Evolutionary conservation across 2,888 invertebrate species (phyloP).

Genomic region (Zelleria hepariella): DNA sequence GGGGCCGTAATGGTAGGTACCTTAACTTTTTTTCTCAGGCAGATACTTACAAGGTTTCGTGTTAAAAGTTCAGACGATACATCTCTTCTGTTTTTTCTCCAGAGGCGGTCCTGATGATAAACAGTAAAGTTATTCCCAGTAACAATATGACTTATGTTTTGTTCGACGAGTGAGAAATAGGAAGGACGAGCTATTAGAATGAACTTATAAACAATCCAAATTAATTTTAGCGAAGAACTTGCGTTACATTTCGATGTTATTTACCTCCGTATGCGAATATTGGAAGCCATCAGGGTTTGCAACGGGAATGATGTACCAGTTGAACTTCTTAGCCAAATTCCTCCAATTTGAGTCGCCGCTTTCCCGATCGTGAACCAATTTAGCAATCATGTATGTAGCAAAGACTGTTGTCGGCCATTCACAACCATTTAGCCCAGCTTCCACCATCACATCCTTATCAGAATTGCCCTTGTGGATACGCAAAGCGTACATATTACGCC

Average conservation of each 20-base stretch:
- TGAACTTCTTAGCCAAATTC: not conserved
- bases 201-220: not conserved
- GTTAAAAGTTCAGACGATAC: conserved; percentile 9
- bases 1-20: too few species aligned
- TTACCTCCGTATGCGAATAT: conserved; percentile 32
- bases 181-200: too few species aligned
- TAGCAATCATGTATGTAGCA: conserved; percentile 60
- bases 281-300: conserved; percentile 83
- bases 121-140: not conserved
- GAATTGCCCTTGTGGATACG: not conserved
- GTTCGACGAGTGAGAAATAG: too few species aligned
- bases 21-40: too few species aligned
- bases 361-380: not conserved
- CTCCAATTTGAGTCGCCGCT: not conserved
- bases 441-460: conserved; percentile 57
- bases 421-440: conserved; percentile 78
- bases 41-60: not conserved
- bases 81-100: conserved; percentile 74
- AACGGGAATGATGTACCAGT: conserved; percentile 61
- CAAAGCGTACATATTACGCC: not conserved
- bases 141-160: not conserved
- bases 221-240: not conserved
- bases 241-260: not conserved
- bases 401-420: conserved; percentile 81
- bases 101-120: conserved; percentile 67